These are phyloP conservation scores for Luidia sarsii DNA, from an alignment of 53 echinoderm and acorn worm genomes.

Conservation along the genomic window DNA sequence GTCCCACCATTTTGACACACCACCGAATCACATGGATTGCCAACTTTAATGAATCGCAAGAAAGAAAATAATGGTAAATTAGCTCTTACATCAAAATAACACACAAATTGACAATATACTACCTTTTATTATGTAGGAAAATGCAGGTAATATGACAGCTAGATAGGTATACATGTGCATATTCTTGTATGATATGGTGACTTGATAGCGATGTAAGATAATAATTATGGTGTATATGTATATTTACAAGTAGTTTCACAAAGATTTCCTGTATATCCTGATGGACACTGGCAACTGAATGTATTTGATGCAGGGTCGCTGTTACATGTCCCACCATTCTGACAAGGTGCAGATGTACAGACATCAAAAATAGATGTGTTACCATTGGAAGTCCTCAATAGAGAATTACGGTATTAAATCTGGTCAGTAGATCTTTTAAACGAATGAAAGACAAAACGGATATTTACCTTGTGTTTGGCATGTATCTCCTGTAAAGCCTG, in stretches of 20 bases:
- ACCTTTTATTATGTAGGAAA: too few species aligned
- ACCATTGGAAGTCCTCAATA: too few species aligned
- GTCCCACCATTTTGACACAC: slow-evolving; percentile 26
- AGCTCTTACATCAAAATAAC: too few species aligned
- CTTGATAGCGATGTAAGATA: too few species aligned
- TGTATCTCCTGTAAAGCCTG: background rate
- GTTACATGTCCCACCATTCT: slow-evolving; percentile 9
- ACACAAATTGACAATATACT: too few species aligned
- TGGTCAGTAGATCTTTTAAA: background rate
- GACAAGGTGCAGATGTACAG: background rate
- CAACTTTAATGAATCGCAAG: background rate
- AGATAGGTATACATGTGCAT: too few species aligned
- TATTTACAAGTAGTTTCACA: background rate
- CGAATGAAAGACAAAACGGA: too few species aligned
- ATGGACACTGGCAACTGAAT: background rate
- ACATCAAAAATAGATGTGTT: background rate
- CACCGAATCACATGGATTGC: background rate
- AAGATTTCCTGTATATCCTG: background rate
- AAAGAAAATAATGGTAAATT: too few species aligned
- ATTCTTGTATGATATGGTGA: too few species aligned
- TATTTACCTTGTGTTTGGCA: too few species aligned
- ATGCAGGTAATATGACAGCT: too few species aligned
- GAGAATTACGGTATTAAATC: background rate
- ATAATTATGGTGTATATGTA: background rate
- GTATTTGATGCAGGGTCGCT: background rate